These are phyloP conservation scores for Heterotis niloticus DNA, from an alignment of 2,113 vertebrate species.

Conservation along the genomic window DNA sequence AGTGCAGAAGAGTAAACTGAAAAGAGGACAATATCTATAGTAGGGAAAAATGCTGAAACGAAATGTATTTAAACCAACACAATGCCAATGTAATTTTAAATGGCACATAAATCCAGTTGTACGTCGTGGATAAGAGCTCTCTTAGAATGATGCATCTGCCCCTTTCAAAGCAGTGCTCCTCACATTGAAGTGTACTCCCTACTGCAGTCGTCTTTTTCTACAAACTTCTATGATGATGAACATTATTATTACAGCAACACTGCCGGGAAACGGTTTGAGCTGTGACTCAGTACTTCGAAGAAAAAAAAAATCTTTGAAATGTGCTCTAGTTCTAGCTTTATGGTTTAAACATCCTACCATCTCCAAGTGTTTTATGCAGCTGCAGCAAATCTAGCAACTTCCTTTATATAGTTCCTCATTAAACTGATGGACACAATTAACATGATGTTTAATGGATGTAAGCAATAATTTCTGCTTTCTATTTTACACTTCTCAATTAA, in stretches of 20 bases:
- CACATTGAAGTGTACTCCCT: slow-evolving; percentile 30
- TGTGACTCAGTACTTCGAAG: slow-evolving; percentile 3
- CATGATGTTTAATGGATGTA: too few species aligned
- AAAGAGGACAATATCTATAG: not conserved
- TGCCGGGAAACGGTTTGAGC: not conserved
- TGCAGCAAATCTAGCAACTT: slow-evolving; percentile 1
- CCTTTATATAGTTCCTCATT: not conserved
- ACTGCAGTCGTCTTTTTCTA: not conserved
- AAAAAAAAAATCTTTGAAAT: not conserved
- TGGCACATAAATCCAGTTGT: too few species aligned
- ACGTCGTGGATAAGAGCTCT: not conserved
- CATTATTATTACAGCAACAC: slow-evolving; percentile 37
- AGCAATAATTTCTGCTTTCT: too few species aligned
- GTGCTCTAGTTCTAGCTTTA: not conserved
- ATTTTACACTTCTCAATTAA: too few species aligned
- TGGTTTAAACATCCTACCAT: slow-evolving; percentile 30
- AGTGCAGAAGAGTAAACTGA: slow-evolving; percentile 30
- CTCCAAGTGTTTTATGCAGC: slow-evolving; percentile 25
- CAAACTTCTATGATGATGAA: slow-evolving; percentile 22
- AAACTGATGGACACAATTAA: not conserved
- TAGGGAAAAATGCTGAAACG: slow-evolving; percentile 29
- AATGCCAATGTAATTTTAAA: too few species aligned
- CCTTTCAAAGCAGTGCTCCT: slow-evolving; percentile 15
- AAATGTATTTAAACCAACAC: slow-evolving; percentile 19
- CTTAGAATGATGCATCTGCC: slow-evolving; percentile 44